phyloP scores from a whole-genome alignment of 2,888 invertebrate genomes.

The Cheilosia urbana region DNA sequence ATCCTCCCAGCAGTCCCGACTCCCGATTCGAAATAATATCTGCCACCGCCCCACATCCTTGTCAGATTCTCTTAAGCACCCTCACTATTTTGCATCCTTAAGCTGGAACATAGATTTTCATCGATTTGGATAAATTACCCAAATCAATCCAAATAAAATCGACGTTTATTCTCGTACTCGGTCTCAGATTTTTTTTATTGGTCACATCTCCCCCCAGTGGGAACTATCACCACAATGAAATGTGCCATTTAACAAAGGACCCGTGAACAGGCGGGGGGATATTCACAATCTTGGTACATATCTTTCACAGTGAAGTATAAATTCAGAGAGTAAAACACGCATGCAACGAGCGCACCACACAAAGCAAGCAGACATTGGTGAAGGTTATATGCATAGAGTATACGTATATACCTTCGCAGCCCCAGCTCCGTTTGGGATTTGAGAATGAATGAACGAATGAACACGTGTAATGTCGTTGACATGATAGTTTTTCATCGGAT shows the following conservation, averaged over 20 bases:
- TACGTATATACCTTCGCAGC: constrained; percentile 5
- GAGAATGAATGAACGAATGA: constrained; percentile 45
- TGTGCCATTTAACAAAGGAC: constrained; percentile 53
- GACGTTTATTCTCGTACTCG: constrained; percentile 29
- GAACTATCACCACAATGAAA: constrained; percentile 44
- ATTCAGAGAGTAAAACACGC: constrained; percentile 31
- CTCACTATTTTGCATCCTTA: constrained; percentile 71
- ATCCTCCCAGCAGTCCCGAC: constrained; percentile 3
- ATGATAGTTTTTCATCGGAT: constrained; percentile 64
- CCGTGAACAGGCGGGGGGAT: neutral
- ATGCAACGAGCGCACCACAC: neutral
- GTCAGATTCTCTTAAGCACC: constrained; percentile 47
- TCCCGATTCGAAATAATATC: constrained; percentile 5
- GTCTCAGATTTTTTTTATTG: neutral
- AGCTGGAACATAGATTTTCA: constrained; percentile 67
- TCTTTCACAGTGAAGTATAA: constrained; percentile 35
- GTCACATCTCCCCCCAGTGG: neutral
- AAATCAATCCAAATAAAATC: constrained; percentile 72
- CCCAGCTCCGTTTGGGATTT: constrained; percentile 62
- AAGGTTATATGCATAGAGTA: constrained; percentile 21
- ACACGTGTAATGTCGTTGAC: constrained; percentile 70
- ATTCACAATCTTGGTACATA: constrained; percentile 16
- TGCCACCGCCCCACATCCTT: constrained; percentile 41
- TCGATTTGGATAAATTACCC: constrained; percentile 71
- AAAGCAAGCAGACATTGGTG: constrained; percentile 36